Evolutionary conservation across 2,113 vertebrate genomes (phyloP).

Genomic region (Zosterops borbonicus): DNA sequence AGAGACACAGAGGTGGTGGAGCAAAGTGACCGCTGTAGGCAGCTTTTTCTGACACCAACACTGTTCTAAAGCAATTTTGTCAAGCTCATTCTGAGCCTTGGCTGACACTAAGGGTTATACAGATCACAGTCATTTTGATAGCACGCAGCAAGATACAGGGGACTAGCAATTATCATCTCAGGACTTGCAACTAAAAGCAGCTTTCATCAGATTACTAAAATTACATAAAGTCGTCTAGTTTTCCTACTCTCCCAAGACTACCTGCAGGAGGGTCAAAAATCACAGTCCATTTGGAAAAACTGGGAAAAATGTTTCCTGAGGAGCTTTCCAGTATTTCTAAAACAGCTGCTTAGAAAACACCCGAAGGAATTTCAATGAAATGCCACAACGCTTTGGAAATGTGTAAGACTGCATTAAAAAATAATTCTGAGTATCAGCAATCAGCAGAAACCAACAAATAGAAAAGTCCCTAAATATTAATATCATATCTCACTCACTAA

Average conservation of each 20-base stretch:
- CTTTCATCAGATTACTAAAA: constrained; percentile 29
- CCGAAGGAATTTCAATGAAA: background rate
- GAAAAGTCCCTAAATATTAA: background rate
- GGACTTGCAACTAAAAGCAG: background rate
- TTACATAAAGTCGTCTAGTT: background rate
- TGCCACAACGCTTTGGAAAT: background rate
- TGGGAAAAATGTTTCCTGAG: background rate
- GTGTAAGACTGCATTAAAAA: background rate
- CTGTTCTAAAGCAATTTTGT: background rate
- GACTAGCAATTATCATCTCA: background rate
- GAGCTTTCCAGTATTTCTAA: background rate
- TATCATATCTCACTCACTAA: background rate
- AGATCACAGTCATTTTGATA: background rate
- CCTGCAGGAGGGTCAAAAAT: background rate
- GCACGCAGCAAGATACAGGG: background rate
- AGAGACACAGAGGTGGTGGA: background rate
- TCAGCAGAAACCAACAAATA: background rate
- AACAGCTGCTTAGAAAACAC: background rate
- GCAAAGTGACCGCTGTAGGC: background rate
- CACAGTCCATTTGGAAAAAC: background rate
- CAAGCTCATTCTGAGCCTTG: background rate
- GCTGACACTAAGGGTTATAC: background rate
- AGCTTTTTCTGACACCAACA: background rate
- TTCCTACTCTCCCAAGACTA: background rate
- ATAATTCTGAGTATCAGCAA: background rate